Evolutionary conservation across 1,140 invertebrate species (phyloP).

Genomic region (Atopsyche davidsoni): DNA sequence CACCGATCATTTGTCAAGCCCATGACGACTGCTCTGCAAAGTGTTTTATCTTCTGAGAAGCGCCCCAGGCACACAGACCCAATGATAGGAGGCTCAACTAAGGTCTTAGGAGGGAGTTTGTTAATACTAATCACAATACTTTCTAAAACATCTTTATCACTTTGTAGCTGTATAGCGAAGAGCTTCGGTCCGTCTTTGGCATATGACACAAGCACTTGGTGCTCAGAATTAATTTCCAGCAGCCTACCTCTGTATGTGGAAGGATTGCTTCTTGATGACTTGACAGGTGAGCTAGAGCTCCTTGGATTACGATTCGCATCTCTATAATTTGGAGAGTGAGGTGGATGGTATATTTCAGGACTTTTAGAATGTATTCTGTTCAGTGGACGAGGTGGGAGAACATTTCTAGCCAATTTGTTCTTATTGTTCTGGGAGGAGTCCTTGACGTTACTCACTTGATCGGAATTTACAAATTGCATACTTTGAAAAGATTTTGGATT

Average conservation of each 20-base stretch:
- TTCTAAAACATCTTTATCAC: slow-evolving; percentile 50
- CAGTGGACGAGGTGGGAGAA: slow-evolving; percentile 14
- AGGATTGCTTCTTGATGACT: too few relatives aligned
- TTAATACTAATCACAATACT: slow-evolving; percentile 64
- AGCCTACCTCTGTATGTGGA: slow-evolving; percentile 54
- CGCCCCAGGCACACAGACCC: slow-evolving; percentile 67
- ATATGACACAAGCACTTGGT: slow-evolving; percentile 64
- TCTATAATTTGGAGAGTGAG: too few relatives aligned
- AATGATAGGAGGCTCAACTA: slow-evolving; percentile 57
- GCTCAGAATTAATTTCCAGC: slow-evolving; percentile 51
- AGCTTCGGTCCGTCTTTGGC: slow-evolving; percentile 68
- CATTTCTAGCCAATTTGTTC: slow-evolving; percentile 8
- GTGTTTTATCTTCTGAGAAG: slow-evolving; percentile 55
- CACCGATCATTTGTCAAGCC: slow-evolving; percentile 53
- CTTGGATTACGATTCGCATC: too few relatives aligned
- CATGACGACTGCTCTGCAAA: slow-evolving; percentile 68
- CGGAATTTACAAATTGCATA: too few relatives aligned
- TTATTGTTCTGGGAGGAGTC: too few relatives aligned
- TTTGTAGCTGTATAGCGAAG: slow-evolving; percentile 65
- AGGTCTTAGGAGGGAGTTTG: slow-evolving; percentile 48
- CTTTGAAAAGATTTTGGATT: too few relatives aligned
- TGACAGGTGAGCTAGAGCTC: too few relatives aligned
- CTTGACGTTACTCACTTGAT: too few relatives aligned
- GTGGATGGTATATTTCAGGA: too few relatives aligned
- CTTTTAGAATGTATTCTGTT: slow-evolving; percentile 6